These are phyloP conservation scores for Dipodomys spectabilis DNA, from an alignment of 2,113 vertebrate species.

Conservation along the genomic window DNA sequence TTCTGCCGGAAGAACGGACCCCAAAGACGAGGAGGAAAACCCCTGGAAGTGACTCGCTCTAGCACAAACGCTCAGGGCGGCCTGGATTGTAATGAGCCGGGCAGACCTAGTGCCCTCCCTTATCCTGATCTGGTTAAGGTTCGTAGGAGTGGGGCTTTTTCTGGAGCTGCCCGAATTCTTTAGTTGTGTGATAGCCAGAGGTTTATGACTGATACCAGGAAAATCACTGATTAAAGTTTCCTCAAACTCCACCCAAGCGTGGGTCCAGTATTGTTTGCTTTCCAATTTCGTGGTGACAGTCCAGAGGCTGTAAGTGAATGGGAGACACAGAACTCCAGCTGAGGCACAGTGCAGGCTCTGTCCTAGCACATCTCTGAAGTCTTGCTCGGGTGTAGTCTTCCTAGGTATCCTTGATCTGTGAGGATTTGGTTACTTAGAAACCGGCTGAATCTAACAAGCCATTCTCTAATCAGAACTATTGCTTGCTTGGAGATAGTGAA, in stretches of 20 bases:
- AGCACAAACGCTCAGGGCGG: neutral
- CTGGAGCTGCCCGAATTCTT: neutral
- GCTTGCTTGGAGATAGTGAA: neutral
- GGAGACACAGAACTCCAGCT: neutral
- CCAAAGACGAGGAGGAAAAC: neutral
- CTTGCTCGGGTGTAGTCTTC: neutral
- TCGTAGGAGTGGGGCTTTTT: neutral
- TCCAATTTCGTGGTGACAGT: neutral
- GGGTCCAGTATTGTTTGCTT: constrained; percentile 11
- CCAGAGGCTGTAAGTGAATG: neutral
- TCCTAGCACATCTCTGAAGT: neutral
- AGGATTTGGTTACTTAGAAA: neutral
- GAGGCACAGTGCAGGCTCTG: neutral
- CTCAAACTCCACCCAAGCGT: neutral
- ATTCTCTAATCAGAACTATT: neutral
- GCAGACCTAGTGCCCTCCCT: neutral
- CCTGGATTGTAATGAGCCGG: neutral
- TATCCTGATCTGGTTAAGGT: neutral
- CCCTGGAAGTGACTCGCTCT: neutral
- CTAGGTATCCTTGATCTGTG: neutral
- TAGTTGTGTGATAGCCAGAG: neutral
- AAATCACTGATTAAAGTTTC: constrained; percentile 28
- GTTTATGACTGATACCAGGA: constrained; percentile 23
- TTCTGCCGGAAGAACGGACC: neutral
- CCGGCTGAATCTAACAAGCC: neutral